Conservation (phyloP, 2,797 vertebrate species). For the Syncerus caffer region DNA sequence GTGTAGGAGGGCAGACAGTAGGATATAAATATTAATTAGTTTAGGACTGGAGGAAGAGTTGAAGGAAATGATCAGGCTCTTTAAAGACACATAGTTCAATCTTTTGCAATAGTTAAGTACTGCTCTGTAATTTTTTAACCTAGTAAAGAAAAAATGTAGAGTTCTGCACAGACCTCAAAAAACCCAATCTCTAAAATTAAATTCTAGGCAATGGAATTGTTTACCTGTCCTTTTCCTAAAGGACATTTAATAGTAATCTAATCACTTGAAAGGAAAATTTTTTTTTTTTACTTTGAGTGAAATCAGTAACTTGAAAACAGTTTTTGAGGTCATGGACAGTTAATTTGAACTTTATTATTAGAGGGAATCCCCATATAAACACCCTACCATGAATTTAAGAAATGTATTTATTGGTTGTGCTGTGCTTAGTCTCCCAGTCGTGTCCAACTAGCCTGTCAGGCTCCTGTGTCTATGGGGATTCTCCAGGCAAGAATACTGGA, state of each 20-base stretch:
- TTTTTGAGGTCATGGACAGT: not conserved
- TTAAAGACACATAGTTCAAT: not conserved
- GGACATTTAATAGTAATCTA: not conserved
- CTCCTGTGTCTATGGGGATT: not conserved
- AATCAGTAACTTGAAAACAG: not conserved
- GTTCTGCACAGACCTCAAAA: not conserved
- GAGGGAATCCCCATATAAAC: not conserved
- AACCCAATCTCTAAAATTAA: not conserved
- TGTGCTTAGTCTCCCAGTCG: not conserved
- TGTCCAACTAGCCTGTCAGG: not conserved
- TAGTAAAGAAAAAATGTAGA: not conserved
- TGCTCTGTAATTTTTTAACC: not conserved
- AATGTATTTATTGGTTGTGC: not conserved
- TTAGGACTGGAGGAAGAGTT: not conserved
- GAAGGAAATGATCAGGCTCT: not conserved
- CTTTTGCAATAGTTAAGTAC: not conserved
- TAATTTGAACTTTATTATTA: not conserved
- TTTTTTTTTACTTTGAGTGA: not conserved
- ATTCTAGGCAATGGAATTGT: not conserved
- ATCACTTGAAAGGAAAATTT: not conserved
- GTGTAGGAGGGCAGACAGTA: not conserved
- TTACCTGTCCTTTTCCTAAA: not conserved
- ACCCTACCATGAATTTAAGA: not conserved
- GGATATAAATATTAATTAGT: not conserved
- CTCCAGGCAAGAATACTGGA: not conserved